Evolutionary conservation across 1,140 invertebrate genomes (phyloP), one percentile per base, ranked within the genome.

Genomic region (Reticulitermes speratus): DNA sequence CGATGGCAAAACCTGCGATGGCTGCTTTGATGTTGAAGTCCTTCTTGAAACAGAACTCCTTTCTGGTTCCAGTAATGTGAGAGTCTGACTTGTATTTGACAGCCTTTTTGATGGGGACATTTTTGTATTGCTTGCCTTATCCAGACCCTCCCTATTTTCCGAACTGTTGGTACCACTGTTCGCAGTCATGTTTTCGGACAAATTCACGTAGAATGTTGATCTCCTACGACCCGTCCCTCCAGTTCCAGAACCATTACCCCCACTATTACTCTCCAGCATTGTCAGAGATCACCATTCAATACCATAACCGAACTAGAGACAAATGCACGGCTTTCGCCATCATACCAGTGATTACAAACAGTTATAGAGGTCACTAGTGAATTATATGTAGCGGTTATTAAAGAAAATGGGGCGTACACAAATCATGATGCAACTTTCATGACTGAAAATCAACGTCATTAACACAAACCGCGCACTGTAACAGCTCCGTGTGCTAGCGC

Each of bases 241-340:
- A 75, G 59, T 65, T 65, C 59, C 59, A 19, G 65, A n/a, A 30
- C n/a, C n/a, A 75, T 75, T 75, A 75, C 7, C 65, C 9, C 65
- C 65, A 75, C 65, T 75, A 30, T 14, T 75, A 30, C n/a, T 75
- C 2, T 75, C 65, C n/a, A 75, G 25, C 65, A 75, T 75, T 75
- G 65, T 75, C 65, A 75, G n/a, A 25, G n/a, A 75, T 75, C n/a
- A 30, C n/a, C 65, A 75, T n/a, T 65, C 59, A 65, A 65, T 65
- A 30, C 3, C 25, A n/a, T 6, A 0, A 30, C 65, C 65, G n/a
- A 30, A 75, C 5, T 30, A 75, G 7, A 55, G 52, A 55, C 0
- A 12, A 12, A 55, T 12, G 19, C 19, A 55, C 19, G 52, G 52
- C 52, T 55, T 55, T 21, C 52, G 9, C 19, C 52, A 55, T 55